Evolutionary conservation across 2,113 vertebrate species (phyloP), one percentile per base, ranked within the genome.

Genomic region (Gobio gobio): DNA sequence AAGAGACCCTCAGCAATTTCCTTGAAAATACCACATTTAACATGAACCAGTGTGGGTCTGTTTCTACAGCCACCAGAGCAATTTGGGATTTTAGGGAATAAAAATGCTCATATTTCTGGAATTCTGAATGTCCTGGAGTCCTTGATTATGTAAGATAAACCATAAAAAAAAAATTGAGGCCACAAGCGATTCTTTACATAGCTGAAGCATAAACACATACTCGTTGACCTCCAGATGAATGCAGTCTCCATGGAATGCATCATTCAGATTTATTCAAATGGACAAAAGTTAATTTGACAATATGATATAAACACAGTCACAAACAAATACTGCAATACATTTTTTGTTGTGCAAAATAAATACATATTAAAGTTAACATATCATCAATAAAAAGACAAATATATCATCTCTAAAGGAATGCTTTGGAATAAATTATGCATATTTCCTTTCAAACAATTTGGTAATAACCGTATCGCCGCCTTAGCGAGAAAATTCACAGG

Each of bases 191-290:
- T 77, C 49, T 49, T 49, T 74, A 49, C n/a, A 73, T 24, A 43
- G 24, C 33, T 78, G 54, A 51, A 10, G 12, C 47, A 68, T 16
- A 20, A 74, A 64, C 18, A 16, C 14, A 68, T 12, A 45, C 51
- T 26, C 7, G 20, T 63, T 68, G 18, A 78, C 22, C 22, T 29
- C 54, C 4, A 12, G 24, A 51, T 12, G 45, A 36, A 64, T 13
- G 29, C 40, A 49, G 22, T 49, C 45, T 33, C n/a, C 68, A 2
- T 64, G 12, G 36, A 63, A 77, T 76, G 78, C 72, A 78, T 56
- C 18, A 54, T 70, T 84, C 29, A 26, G 33, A 78, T 85, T 85
- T 85, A 88, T 78, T 83, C 26, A 51, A 61, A 72, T 66, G 22
- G 49, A 75, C 76, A 56, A 56, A 66, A 12, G 56, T 68, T 43